A percentile compares a stretch with the other conserved stretches of the same genome.
Evolutionary conservation across 2,888 invertebrate species (phyloP).

Genomic region (Electrophaes corylata): DNA sequence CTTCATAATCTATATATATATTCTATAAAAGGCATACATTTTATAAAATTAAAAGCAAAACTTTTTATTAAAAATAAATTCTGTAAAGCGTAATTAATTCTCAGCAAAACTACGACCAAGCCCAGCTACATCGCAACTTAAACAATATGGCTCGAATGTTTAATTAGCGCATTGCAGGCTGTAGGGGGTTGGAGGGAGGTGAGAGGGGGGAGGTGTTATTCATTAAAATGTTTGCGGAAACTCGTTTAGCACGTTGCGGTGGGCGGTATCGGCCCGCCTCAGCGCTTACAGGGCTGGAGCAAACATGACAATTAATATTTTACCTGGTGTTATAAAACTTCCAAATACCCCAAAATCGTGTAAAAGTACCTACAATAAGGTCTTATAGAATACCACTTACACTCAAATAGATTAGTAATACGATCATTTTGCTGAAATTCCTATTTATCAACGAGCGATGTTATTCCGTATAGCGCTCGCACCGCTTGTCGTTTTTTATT

Average conservation of each 20-base stretch:
- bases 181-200: slow-evolving; percentile 38
- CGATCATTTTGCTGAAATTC: no score
- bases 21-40: no score
- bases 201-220: slow-evolving; percentile 73
- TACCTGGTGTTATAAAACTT: no score
- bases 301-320: not conserved
- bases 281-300: slow-evolving; percentile 47
- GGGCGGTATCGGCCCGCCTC: slow-evolving; percentile 55
- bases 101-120: slow-evolving; percentile 54
- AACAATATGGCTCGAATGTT: slow-evolving; percentile 83
- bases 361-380: no score
- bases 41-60: slow-evolving; percentile 8
- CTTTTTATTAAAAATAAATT: slow-evolving; percentile 26
- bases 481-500: no score
- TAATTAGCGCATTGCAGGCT: slow-evolving; percentile 81
- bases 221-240: slow-evolving; percentile 84
- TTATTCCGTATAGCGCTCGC: no score
- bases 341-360: no score
- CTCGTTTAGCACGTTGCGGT: slow-evolving; percentile 81
- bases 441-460: no score
- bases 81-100: slow-evolving; percentile 40
- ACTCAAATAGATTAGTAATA: no score
- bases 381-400: no score
- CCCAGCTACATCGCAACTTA: slow-evolving; percentile 67
- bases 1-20: no score